A percentile compares a stretch with the other conserved stretches of the same genome.
These are phyloP conservation scores for Aleadryas rufinucha DNA, from an alignment of 2,113 vertebrate genomes.

Conservation along the genomic window DNA sequence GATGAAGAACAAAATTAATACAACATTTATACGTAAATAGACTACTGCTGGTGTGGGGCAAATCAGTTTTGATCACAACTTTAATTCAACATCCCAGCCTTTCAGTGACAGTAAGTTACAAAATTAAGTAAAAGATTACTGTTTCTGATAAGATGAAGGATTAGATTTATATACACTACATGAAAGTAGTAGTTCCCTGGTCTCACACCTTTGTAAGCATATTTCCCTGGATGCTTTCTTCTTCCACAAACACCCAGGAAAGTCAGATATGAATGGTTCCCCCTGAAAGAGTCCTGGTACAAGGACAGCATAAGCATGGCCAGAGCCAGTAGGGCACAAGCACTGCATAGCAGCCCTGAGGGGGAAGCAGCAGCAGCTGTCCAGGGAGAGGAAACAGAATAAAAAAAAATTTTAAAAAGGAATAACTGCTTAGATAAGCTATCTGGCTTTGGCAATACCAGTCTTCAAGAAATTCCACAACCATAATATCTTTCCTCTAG, in stretches of 20 bases:
- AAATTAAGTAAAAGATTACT: not conserved
- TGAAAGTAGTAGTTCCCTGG: not conserved
- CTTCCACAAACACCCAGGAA: not conserved
- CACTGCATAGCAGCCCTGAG: not conserved
- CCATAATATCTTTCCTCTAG: not conserved
- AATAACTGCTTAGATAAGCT: not conserved
- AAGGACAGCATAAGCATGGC: not conserved
- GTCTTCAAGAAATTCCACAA: not conserved
- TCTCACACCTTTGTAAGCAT: not conserved
- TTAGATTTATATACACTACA: not conserved
- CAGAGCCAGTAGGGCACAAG: not conserved
- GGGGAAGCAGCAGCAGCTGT: not conserved
- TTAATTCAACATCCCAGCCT: not conserved
- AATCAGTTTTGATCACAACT: not conserved
- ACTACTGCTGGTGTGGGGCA: not conserved
- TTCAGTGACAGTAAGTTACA: not conserved
- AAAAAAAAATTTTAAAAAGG: accelerated
- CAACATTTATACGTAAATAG: not conserved
- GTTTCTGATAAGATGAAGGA: not conserved
- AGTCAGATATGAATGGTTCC: accelerated
- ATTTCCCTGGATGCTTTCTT: not conserved
- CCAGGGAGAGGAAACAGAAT: not conserved
- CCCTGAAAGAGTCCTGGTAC: not conserved
- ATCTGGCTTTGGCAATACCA: not conserved
- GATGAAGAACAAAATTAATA: not conserved